Base-by-base conservation (phyloP, 2,888 invertebrate genomes). In the Eristalis intricaria region DNA sequence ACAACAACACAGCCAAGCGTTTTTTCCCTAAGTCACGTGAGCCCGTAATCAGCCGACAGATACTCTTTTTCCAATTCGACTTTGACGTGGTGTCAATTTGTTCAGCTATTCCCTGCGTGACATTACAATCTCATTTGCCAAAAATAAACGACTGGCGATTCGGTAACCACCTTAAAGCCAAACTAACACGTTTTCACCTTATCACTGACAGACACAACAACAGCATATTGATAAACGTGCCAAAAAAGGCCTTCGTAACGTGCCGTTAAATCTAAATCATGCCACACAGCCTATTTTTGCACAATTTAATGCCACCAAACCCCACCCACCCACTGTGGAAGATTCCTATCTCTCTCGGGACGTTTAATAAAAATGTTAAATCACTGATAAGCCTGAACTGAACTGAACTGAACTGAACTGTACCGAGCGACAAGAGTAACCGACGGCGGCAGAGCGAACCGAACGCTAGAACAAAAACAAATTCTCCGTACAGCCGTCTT, bases 331-430 rank as follows among this genome's bases (percentile, higher is more conserved):
- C 22, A 35, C n/a, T n/a, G 43, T 0, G 66, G 50, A 7, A 74
- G 74, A 81, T 81, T 56, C 56, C 56, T 69, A 74, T 81, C 68
- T 50, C 7, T 56, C 56, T 63, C 56, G n/a, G 74, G 43, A 29
- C 35, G 50, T 69, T 56, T 58, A 83, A 74, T 83, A 74, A 74
- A 77, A 86, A 60, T 82, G 74, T 75, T 78, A 69, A 77, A 64
- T 64, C 63, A 38, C 56, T 82, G 75, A 78, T 86, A 79, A 60
- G 60, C 23, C 26, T 60, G 60, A 60, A 82, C 32, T 11, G 8
- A 35, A 63, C 22, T 1, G 68, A 32, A 63, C 60, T 19, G 65
- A 65, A 60, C 15, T 35, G 56, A 32, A 63, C 60, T 19, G 65
- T 60, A 60, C 15, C 38, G 56, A 61, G 4, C 29, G n/a, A 69